Evolutionary conservation across 2,888 invertebrate genomes (phyloP), one percentile per base, ranked within the genome.

Genomic region (Dugesia japonica): DNA sequence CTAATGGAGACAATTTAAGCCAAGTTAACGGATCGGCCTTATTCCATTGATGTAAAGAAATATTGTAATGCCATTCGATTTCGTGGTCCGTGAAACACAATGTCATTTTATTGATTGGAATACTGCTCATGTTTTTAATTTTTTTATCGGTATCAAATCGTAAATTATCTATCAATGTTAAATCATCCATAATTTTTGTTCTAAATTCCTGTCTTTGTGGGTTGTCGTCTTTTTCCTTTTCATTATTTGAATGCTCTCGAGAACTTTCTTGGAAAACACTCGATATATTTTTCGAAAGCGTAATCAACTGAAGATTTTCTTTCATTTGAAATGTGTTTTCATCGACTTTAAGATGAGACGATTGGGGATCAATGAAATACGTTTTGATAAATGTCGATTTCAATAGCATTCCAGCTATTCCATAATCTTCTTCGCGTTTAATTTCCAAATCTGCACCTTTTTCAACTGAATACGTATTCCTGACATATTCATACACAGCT

Each of bases 401-500:
- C 4, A 74, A 20, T 26, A 38, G 9, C 38, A 38, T 74, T n/a
- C 74, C 74, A 15, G 31, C 33, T 1, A 74, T 42, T 28, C 74
- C 74, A 13, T 28, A 74, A 26, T 20, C 42, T 9, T 4, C 4
- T 42, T 74, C 74, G 26, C 31, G 27, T 71, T 72, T 74, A 20
- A 74, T 42, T 42, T 74, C 74, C 26, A 33, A 74, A 74, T 74
- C 74, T 4, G 1, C 23, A 4, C 74, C 74, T 74, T 28, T 28
- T 31, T 74, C 74, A 4, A 74, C 31, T 7, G 15, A 72, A 26
- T 74, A 74, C 7, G 26, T 42, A 15, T 31, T 20, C 9, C 33
- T 1, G 15, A 74, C 26, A 33, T 28, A 26, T 38, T 26, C 26
- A 71, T 89, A 89, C 0, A 94, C 94, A 79, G 89, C 89, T 83